These are phyloP conservation scores for Daboia siamensis DNA, from an alignment of 2,113 vertebrate species.

Conservation along the genomic window DNA sequence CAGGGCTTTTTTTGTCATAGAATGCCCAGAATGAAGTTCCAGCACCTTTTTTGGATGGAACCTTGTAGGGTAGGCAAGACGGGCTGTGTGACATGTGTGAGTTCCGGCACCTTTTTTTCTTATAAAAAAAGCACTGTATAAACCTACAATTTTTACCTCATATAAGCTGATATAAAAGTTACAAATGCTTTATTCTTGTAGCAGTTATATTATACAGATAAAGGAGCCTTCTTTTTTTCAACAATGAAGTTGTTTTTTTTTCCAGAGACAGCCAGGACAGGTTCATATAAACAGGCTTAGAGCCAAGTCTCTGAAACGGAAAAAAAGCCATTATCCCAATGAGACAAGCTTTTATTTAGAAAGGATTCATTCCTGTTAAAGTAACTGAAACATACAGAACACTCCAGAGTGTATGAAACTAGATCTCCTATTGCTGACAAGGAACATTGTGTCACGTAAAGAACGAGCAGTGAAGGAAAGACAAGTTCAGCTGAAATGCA, in stretches of 20 bases:
- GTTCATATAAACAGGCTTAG: background rate
- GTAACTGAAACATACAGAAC: background rate
- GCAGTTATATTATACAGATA: background rate
- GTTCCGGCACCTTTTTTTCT: no score
- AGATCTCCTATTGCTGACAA: background rate
- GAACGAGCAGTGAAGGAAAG: background rate
- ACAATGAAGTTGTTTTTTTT: background rate
- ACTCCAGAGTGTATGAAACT: background rate
- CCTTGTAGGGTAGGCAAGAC: no score
- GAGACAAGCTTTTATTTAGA: background rate
- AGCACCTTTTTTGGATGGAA: no score
- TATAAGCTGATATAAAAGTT: background rate
- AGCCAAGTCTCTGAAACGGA: background rate
- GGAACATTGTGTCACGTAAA: background rate
- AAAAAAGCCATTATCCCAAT: background rate
- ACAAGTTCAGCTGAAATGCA: slow-evolving; percentile 13
- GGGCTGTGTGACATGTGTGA: no score
- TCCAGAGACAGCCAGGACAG: background rate
- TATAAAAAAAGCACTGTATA: no score
- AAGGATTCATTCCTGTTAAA: background rate
- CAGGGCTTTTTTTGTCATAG: no score
- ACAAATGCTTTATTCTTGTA: background rate
- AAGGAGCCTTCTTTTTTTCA: background rate
- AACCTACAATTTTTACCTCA: no score
- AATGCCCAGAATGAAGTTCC: no score